Evolutionary conservation across 2,888 invertebrate genomes (phyloP).

Genomic region (Elysia crispata): DNA sequence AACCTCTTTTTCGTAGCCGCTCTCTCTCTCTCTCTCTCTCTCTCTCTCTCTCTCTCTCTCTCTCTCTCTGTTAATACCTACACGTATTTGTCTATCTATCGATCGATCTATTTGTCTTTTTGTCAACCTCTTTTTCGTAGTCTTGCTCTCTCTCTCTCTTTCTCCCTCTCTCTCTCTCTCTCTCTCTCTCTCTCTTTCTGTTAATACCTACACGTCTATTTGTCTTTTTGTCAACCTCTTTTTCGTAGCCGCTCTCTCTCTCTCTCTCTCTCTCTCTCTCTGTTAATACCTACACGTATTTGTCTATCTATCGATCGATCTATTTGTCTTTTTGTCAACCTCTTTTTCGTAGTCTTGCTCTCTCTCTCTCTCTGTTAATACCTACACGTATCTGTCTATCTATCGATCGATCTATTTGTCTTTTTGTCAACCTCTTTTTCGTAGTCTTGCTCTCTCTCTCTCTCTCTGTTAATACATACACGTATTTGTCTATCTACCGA

Average conservation of each 20-base stretch:
- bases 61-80: too few relatives aligned
- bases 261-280: background rate
- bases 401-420: background rate
- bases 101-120: background rate
- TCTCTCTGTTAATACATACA: background rate
- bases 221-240: background rate
- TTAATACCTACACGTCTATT: background rate
- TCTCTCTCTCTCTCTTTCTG: background rate
- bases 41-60: too few relatives aligned
- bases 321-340: background rate
- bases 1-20: too few relatives aligned
- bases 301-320: background rate
- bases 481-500: background rate
- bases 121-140: background rate
- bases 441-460: background rate
- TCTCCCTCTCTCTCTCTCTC: background rate
- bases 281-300: too few relatives aligned
- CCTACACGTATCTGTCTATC: background rate
- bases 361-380: background rate
- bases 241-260: background rate
- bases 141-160: background rate
- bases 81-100: background rate
- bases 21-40: too few relatives aligned
- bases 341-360: slow-evolving; percentile 3
- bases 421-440: background rate